Evolutionary conservation across 2,888 invertebrate genomes (phyloP).

Genomic region (Cephus sareptanus): DNA sequence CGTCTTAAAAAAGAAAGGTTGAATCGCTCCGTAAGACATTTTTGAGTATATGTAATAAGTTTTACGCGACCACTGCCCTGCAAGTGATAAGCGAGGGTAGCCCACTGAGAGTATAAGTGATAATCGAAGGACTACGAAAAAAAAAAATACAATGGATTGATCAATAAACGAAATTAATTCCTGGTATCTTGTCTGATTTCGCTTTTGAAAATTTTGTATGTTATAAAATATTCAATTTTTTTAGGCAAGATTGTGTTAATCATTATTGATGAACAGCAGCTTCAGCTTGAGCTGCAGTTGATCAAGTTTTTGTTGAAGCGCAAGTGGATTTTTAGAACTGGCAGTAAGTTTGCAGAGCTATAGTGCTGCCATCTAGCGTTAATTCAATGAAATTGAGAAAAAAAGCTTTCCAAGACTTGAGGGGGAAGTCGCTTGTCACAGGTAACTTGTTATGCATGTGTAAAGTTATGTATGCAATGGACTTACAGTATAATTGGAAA

Average conservation of each 20-base stretch:
- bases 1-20: not conserved
- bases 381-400: not conserved
- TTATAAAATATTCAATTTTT: not conserved
- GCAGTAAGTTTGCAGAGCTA: not conserved
- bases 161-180: not conserved
- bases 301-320: not conserved
- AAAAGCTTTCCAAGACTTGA: not conserved
- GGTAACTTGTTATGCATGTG: not conserved
- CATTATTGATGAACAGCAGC: not conserved
- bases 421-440: not conserved
- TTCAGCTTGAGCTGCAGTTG: not conserved
- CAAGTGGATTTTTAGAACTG: not conserved
- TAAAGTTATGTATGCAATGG: too few species aligned
- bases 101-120: not conserved
- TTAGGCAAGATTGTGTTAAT: not conserved
- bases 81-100: not conserved
- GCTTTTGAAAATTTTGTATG: not conserved
- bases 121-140: not conserved
- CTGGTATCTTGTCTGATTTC: not conserved
- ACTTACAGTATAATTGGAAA: not conserved
- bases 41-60: not conserved
- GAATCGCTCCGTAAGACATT: not conserved
- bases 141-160: not conserved
- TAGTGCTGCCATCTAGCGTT: not conserved
- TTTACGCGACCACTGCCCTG: not conserved